Percentiles rank a stretch among this genome's conserved stretches.
phyloP scores from a whole-genome alignment of 1,140 invertebrate species.

The Helicoverpa armigera region DNA sequence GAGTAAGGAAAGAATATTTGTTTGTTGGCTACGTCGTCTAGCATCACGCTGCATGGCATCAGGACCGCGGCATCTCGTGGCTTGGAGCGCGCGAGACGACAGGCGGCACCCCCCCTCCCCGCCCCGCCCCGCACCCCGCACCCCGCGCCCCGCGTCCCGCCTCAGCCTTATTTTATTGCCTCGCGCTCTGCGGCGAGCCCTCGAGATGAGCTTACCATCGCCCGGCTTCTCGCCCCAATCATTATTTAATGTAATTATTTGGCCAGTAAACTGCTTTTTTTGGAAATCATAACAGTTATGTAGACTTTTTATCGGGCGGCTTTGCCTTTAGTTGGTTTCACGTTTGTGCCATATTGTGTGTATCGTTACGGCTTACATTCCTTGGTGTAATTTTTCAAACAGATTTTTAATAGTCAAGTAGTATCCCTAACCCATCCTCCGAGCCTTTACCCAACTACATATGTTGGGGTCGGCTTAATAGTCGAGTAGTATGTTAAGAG shows the following conservation, averaged over 20 bases:
- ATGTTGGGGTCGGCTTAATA: not conserved
- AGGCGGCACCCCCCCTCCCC: slow-evolving; percentile 53
- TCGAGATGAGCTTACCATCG: slow-evolving; percentile 79
- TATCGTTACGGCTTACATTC: slow-evolving; percentile 2
- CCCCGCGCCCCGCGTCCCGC: slow-evolving; percentile 50
- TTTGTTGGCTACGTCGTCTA: no score
- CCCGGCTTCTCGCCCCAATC: slow-evolving; percentile 74
- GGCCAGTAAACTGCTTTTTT: slow-evolving; percentile 74
- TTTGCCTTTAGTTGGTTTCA: slow-evolving; percentile 55
- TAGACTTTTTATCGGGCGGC: slow-evolving; percentile 68
- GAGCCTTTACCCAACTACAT: not conserved
- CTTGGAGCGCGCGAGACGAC: slow-evolving; percentile 56
- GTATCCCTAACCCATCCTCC: not conserved
- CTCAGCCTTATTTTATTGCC: slow-evolving; percentile 81
- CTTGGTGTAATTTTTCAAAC: slow-evolving; percentile 1
- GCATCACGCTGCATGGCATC: no score
- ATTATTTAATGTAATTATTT: slow-evolving; percentile 85
- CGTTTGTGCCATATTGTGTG: slow-evolving; percentile 38
- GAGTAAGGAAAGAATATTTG: no score
- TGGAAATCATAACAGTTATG: slow-evolving; percentile 73
- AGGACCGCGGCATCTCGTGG: slow-evolving; percentile 58
- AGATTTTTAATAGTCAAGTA: slow-evolving; percentile 1
- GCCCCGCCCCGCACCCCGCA: not conserved
- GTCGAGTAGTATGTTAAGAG: not conserved
- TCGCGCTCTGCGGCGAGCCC: slow-evolving; percentile 68